Evolutionary conservation across 1,140 invertebrate genomes (phyloP).

Genomic region (Gonioctena quinquepunctata): DNA sequence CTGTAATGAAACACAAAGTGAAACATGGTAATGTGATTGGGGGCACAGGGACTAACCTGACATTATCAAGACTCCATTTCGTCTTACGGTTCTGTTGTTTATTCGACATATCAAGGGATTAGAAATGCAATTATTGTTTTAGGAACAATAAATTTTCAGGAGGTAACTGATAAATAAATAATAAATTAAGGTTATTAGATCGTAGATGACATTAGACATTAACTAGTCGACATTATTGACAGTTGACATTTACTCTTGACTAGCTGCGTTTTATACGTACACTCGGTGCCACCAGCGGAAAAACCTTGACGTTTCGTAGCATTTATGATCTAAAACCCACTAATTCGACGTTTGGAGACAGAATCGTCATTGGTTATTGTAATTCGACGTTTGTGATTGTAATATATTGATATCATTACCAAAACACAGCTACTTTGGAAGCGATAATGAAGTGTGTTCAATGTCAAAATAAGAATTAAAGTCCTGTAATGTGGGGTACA

Average conservation of each 20-base stretch:
- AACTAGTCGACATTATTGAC: neutral
- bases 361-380: too few species aligned
- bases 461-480: too few species aligned
- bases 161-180: neutral
- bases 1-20: slow-evolving; percentile 25
- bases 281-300: too few species aligned
- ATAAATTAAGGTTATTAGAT: slow-evolving; percentile 9
- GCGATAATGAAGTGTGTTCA: too few species aligned
- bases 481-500: too few species aligned
- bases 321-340: too few species aligned
- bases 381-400: too few species aligned
- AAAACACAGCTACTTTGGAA: too few species aligned
- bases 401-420: too few species aligned
- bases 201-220: neutral
- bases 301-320: too few species aligned
- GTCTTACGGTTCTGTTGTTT: slow-evolving; percentile 35
- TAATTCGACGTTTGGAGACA: too few species aligned
- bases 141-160: neutral
- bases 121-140: neutral
- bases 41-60: slow-evolving; percentile 35
- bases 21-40: slow-evolving; percentile 14
- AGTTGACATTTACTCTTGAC: neutral
- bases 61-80: slow-evolving; percentile 49
- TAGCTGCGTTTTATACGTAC: too few species aligned
- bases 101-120: slow-evolving; percentile 37